phyloP scores from a whole-genome alignment of 2,797 vertebrate genomes.

The Poecilia picta region DNA sequence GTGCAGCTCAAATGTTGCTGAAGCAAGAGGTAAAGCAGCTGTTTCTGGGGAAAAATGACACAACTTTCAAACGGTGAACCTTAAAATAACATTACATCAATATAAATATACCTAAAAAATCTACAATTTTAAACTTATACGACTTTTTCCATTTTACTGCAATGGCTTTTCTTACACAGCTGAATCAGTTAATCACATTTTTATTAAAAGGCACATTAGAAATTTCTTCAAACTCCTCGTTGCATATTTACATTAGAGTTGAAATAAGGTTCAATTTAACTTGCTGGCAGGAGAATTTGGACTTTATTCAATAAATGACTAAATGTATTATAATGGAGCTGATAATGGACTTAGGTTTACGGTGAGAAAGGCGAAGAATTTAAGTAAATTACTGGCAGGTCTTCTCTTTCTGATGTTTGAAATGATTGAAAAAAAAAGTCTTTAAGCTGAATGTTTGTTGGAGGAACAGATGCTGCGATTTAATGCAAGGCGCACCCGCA shows the following conservation, averaged over 20 bases:
- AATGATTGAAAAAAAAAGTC: not conserved
- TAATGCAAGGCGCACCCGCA: slow-evolving; percentile 63
- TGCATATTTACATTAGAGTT: not conserved
- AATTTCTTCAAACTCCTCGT: not conserved
- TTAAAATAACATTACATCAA: not conserved
- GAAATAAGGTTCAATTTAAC: not conserved
- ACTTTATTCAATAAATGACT: slow-evolving; percentile 1
- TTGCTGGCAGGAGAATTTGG: not conserved
- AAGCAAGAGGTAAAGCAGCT: not conserved
- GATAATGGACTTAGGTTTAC: not conserved
- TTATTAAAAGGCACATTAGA: not conserved
- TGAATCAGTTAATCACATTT: not conserved
- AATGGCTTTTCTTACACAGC: not conserved
- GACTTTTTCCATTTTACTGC: not conserved
- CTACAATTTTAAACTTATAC: not conserved
- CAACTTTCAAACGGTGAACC: not conserved
- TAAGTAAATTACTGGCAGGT: not conserved
- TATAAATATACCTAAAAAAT: not conserved
- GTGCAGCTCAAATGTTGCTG: not conserved
- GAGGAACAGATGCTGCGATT: slow-evolving; percentile 65
- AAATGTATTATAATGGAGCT: not conserved
- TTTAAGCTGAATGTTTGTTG: slow-evolving; percentile 4
- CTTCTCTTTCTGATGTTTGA: slow-evolving; percentile 4
- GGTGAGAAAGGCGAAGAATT: not conserved
- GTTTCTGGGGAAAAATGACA: not conserved